Evolutionary conservation across 2,113 vertebrate species (phyloP), one percentile per base, ranked within the genome.

Genomic region (Climacteris rufus): DNA sequence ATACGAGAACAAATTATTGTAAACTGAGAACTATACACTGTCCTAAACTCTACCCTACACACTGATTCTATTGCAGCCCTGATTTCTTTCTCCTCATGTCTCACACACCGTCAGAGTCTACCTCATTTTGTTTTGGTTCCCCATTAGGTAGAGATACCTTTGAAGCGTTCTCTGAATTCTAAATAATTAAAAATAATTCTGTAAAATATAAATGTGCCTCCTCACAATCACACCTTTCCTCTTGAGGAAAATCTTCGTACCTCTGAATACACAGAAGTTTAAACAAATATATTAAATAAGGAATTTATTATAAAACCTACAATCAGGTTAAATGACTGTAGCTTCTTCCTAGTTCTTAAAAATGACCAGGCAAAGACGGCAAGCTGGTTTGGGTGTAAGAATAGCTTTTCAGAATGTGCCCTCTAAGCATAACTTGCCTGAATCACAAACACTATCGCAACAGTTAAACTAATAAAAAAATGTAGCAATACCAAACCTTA

Each of bases 401-500:
- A 18, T 2, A 75, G 28, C 6, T 85, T 82, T 78, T 57, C 37
- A 70, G 31, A 54, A 49, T 5, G 10, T 19, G 16, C 10, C 3
- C 28, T 39, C 7, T 37, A 59, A 78, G 28, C 42, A 35, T 4
- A 75, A 10, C 13, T 69, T 71, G 17, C 11, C 11, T 23, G 57
- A 57, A 44, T 20, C 16, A 50, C 35, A 40, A 91, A 37, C 9
- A 30, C 10, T 30, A 19, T 80, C 57, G 22, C 15, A 66, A 74
- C 6, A 68, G n/a, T 39, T 45, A 70, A 71, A 56, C 21, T 45
- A 75, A 22, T 7, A 54, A 68, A 63, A 53, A 65, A 77, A 42
- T 42, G 9, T 33, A 74, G 20, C 44, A 95, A 18, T 31, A 28
- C 35, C 85, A 83, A 92, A 98, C 98, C 98, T 98, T 98, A 65